Percentiles rank a stretch among this genome's conserved stretches.
Evolutionary conservation across 2,113 vertebrate genomes (phyloP).

Genomic region (Pelvicachromis taeniatus): DNA sequence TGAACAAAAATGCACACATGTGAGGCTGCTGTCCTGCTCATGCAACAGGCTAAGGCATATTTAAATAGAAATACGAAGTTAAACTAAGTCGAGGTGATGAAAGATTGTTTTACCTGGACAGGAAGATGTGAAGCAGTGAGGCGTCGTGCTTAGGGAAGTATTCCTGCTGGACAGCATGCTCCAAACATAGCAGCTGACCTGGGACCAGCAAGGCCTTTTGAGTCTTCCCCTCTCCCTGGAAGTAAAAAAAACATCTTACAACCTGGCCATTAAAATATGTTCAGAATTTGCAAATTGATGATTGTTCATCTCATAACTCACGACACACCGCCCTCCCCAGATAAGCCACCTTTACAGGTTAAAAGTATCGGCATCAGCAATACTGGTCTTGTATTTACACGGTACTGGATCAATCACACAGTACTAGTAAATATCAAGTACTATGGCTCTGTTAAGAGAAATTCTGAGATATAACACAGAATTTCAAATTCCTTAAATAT

Average conservation of each 20-base stretch:
- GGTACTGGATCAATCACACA: not conserved
- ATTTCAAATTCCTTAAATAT: not conserved
- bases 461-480: not conserved
- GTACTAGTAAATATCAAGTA: not conserved
- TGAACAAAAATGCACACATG: not conserved
- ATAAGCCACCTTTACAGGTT: not conserved
- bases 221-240: constrained; percentile 87
- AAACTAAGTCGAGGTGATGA: not conserved
- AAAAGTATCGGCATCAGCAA: not conserved
- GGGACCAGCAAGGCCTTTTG: constrained; percentile 78
- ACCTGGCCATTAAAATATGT: not conserved
- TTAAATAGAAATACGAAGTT: fast-evolving
- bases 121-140: constrained; percentile 79
- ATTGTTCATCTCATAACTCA: fast-evolving
- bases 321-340: not conserved
- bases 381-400: not conserved
- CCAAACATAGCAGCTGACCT: constrained; percentile 86
- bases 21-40: fast-evolving
- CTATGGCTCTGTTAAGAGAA: not conserved
- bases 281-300: fast-evolving
- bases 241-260: fast-evolving
- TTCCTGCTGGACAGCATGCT: constrained; percentile 87
- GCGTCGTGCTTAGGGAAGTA: constrained; percentile 83
- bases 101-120: constrained; percentile 81
- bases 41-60: not conserved